A percentile compares a stretch with the other conserved stretches of the same genome.
These are phyloP conservation scores for Reinhardtius hippoglossoides DNA, from an alignment of 2,113 vertebrate genomes.

Conservation along the genomic window DNA sequence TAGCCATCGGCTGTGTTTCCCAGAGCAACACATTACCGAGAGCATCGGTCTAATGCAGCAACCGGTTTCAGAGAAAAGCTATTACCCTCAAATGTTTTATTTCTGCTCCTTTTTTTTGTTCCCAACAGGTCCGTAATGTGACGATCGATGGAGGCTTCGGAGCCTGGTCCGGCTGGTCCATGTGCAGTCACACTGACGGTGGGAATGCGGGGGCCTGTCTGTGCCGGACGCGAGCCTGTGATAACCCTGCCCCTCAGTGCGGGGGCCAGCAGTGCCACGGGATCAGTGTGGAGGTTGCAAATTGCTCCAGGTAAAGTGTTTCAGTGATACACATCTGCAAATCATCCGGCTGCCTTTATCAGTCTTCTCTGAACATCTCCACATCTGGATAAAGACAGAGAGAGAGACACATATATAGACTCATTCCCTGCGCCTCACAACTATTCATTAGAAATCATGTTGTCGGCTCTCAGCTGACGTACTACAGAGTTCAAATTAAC, in stretches of 20 bases:
- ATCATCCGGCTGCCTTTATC: no score
- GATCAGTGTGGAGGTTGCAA: slow-evolving; percentile 91
- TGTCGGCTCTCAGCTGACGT: slow-evolving; percentile 4
- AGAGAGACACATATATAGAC: no score
- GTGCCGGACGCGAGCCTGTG: slow-evolving; percentile 90
- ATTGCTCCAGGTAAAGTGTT: slow-evolving; percentile 92
- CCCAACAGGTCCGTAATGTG: slow-evolving; percentile 89
- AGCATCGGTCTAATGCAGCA: slow-evolving; percentile 44
- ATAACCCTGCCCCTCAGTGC: slow-evolving; percentile 91
- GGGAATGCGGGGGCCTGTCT: slow-evolving; percentile 86
- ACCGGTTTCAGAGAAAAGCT: slow-evolving; percentile 50
- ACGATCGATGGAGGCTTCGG: slow-evolving; percentile 92
- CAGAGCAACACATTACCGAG: slow-evolving; percentile 42
- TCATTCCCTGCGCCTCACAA: no score
- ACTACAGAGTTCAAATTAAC: slow-evolving; percentile 5
- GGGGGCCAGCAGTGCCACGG: slow-evolving; percentile 92
- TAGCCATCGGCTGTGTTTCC: slow-evolving; percentile 28
- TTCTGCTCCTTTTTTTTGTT: slow-evolving; percentile 23
- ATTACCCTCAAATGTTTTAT: slow-evolving; percentile 44
- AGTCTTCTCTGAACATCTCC: no score
- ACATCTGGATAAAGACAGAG: no score
- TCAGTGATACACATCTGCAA: not conserved
- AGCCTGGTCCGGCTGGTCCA: slow-evolving; percentile 88
- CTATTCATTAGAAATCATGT: not conserved
- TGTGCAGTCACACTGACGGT: slow-evolving; percentile 89